phyloP scores from a whole-genome alignment of 2,113 vertebrate species.

The Otocyon megalotis region DNA sequence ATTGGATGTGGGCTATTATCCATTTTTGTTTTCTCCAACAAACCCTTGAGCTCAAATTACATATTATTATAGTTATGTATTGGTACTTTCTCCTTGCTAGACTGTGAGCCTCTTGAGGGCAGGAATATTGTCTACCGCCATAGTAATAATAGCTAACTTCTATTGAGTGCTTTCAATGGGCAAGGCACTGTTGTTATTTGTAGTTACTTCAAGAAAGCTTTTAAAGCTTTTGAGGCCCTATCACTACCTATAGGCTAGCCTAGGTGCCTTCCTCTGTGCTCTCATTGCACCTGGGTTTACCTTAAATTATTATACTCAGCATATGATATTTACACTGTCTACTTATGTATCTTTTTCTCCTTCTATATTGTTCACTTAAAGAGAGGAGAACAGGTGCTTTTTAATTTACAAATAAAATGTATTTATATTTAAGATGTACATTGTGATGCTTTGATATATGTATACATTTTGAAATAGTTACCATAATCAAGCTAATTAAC shows the following conservation, averaged over 20 bases:
- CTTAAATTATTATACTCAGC: background rate
- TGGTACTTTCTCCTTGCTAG: conserved; percentile 18
- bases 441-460: background rate
- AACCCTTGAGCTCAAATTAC: background rate
- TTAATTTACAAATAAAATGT: background rate
- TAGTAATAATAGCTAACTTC: conserved; percentile 29
- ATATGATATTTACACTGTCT: background rate
- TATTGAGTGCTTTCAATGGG: background rate
- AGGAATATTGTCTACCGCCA: background rate
- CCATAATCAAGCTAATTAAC: conserved; percentile 19
- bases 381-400: background rate
- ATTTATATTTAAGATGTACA: background rate
- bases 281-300: background rate
- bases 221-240: background rate
- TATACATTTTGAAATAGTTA: conserved; percentile 9
- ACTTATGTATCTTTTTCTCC: conserved; percentile 37
- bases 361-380: background rate
- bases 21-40: conserved; percentile 33
- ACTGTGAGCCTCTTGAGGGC: conserved; percentile 31
- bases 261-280: background rate
- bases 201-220: conserved; percentile 52
- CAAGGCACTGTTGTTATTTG: background rate
- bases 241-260: background rate
- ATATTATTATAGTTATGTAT: conserved; percentile 20
- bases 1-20: conserved; percentile 11